Evolutionary conservation across 2,113 vertebrate genomes (phyloP).

Genomic region (Falco punctatus): DNA sequence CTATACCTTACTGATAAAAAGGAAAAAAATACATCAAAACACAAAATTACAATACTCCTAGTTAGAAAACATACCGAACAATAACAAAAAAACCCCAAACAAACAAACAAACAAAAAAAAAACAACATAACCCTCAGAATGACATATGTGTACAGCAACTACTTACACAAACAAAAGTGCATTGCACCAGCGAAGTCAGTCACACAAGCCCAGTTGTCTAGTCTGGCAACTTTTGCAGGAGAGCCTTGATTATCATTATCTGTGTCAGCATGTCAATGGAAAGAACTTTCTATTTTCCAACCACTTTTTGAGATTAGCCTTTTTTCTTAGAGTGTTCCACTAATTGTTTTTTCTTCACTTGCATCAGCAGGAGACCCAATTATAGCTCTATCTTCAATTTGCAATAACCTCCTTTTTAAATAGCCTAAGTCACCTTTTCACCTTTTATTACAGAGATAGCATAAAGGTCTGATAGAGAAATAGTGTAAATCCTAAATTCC

Average conservation of each 20-base stretch:
- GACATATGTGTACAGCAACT: background rate
- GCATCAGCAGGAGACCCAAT: constrained; percentile 72
- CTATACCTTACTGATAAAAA: background rate
- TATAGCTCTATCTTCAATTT: constrained; percentile 68
- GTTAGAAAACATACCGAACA: background rate
- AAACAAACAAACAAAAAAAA: background rate
- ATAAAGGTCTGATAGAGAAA: constrained; percentile 44
- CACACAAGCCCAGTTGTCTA: background rate
- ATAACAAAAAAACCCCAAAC: too few relatives aligned
- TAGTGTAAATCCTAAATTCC: constrained; percentile 19
- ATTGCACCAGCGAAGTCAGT: background rate
- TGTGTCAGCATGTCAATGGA: background rate
- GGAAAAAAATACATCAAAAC: background rate
- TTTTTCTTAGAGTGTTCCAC: constrained; percentile 55
- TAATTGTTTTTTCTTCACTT: constrained; percentile 69
- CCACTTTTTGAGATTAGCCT: constrained; percentile 47
- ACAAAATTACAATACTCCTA: background rate
- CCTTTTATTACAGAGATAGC: constrained; percentile 64
- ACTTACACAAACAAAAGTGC: background rate
- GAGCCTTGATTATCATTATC: background rate
- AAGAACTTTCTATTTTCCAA: constrained; percentile 31
- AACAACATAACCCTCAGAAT: background rate
- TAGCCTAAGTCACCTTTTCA: constrained; percentile 63
- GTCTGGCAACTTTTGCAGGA: background rate
- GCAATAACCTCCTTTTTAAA: constrained; percentile 71